Conservation (phyloP, 1,140 invertebrate species). For the Drosophila ogumai region DNA sequence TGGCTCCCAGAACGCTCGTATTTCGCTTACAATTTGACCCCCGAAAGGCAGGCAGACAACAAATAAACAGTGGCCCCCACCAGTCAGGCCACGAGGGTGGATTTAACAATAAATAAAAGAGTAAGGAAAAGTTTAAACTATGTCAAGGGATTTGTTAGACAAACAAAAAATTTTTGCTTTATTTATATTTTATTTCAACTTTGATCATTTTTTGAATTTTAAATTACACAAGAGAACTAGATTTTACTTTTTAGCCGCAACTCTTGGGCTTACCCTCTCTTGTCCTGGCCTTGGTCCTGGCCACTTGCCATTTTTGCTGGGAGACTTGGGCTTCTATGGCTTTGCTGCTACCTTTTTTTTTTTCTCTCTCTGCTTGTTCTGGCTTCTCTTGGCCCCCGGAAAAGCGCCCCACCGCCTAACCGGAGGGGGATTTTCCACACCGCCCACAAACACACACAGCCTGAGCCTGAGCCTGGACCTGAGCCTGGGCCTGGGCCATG, state of each 20-base stretch:
- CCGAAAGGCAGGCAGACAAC: slow-evolving; percentile 66
- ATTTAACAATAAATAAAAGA: neutral
- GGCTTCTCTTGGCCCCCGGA: slow-evolving; percentile 16
- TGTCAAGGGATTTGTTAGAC: neutral
- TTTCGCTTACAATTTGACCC: slow-evolving; percentile 79
- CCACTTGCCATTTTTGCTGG: slow-evolving; percentile 1
- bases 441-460: neutral
- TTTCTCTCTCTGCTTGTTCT: neutral
- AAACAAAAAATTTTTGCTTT: neutral
- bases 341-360: slow-evolving; percentile 22
- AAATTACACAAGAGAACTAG: neutral
- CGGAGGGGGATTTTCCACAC: slow-evolving; percentile 17
- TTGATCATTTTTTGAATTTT: too few species aligned
- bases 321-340: slow-evolving; percentile 36
- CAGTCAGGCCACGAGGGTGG: slow-evolving; percentile 27
- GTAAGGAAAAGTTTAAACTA: too few species aligned
- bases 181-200: too few species aligned
- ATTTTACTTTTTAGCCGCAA: neutral
- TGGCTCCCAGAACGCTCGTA: slow-evolving; percentile 61
- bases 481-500: slow-evolving; percentile 40
- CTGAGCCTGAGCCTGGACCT: slow-evolving; percentile 6
- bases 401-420: neutral
- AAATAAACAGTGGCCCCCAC: slow-evolving; percentile 30
- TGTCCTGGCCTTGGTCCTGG: neutral
- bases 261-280: slow-evolving; percentile 3